Conservation (phyloP, 2,797 vertebrate genomes). For the Hyperoplus immaculatus region DNA sequence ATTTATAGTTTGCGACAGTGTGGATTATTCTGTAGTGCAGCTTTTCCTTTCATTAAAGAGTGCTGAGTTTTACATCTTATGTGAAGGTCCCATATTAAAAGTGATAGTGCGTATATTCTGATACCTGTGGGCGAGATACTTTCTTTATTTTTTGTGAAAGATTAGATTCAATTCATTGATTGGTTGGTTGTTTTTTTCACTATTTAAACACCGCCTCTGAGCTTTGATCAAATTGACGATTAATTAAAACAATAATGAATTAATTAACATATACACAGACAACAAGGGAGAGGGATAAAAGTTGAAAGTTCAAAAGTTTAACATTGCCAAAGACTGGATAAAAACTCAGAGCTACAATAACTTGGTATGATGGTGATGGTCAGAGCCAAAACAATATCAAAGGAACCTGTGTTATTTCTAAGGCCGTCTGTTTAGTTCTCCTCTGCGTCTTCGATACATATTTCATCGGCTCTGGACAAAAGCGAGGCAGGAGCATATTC, state of each 20-base stretch:
- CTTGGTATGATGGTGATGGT: conserved; percentile 49
- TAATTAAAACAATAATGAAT: conserved; percentile 10
- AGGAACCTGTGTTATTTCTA: conserved; percentile 74
- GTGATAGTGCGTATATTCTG: background rate
- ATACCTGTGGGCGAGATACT: background rate
- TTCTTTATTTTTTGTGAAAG: background rate
- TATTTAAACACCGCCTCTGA: conserved; percentile 3
- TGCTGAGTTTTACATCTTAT: background rate
- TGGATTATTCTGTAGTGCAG: background rate
- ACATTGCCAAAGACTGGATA: conserved; percentile 21
- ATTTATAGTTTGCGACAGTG: conserved; percentile 23
- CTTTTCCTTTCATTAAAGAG: background rate
- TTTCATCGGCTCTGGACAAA: conserved; percentile 76
- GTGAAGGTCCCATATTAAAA: background rate
- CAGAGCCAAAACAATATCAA: conserved; percentile 71
- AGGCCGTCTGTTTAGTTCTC: conserved; percentile 69
- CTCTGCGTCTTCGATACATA: conserved; percentile 71
- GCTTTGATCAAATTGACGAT: background rate
- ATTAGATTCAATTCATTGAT: background rate
- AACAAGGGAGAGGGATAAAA: conserved; percentile 14
- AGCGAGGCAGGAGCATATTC: conserved; percentile 78
- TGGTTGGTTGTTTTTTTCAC: background rate
- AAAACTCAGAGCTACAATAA: conserved; percentile 46
- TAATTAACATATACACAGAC: background rate
- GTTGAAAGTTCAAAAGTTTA: conserved; percentile 38